Conservation (phyloP, 1,140 invertebrate species). For the Platorchestia sp. region DNA sequence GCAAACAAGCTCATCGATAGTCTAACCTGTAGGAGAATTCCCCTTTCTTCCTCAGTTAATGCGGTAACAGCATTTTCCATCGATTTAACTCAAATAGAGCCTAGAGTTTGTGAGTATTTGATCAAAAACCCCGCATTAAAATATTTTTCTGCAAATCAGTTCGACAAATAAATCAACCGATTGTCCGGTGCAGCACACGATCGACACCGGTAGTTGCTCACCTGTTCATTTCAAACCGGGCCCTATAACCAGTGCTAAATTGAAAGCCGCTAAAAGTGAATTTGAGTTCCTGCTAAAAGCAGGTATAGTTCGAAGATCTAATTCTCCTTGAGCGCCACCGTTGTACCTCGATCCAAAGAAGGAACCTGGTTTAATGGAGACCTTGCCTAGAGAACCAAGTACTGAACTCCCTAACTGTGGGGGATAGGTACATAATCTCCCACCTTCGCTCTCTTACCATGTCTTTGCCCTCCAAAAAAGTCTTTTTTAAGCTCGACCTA, state of each 20-base stretch:
- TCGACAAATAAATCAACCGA: neutral
- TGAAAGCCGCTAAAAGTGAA: neutral
- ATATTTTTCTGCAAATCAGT: neutral
- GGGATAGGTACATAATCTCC: too few species aligned
- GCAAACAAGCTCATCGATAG: neutral
- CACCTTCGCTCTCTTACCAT: too few species aligned
- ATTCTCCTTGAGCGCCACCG: too few species aligned
- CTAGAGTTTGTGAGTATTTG: neutral
- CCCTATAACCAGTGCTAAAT: neutral
- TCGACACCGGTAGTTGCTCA: neutral
- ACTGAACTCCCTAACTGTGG: slow-evolving; percentile 71
- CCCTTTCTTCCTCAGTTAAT: neutral
- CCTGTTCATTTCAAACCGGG: neutral
- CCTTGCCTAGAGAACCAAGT: slow-evolving; percentile 72
- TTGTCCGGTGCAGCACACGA: neutral
- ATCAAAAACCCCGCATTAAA: neutral
- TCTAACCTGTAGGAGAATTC: neutral
- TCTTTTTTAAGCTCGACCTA: too few species aligned
- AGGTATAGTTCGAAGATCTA: slow-evolving; percentile 34
- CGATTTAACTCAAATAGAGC: neutral
- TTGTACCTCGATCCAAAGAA: slow-evolving; percentile 67
- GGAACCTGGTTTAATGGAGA: too few species aligned
- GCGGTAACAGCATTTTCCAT: neutral
- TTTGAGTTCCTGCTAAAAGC: neutral
- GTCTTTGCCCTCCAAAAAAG: too few species aligned